Evolutionary conservation across 2,797 vertebrate species (phyloP), one percentile per base, ranked within the genome.

Genomic region (Sebastes cheni): DNA sequence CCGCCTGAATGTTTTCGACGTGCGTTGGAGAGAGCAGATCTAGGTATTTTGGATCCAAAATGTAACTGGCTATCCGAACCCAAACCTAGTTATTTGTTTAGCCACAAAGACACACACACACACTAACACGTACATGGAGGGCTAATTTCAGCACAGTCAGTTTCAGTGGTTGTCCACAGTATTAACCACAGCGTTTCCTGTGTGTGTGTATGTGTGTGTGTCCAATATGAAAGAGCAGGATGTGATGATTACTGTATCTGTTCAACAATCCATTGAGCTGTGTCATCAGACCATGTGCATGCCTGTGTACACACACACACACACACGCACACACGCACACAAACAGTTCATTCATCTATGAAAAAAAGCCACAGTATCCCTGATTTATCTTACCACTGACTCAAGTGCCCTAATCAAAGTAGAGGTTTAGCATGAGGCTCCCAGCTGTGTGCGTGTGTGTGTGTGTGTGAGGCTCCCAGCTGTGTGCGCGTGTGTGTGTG

Each of bases 171-270:
- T 5, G 65, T 67, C 73, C 81, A 62, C 62, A 78, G 7, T 23
- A 67, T 83, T 54, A 85, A 79, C 80, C 84, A 75, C 50, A 70
- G 42, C 0, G 23, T 70, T 88, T 89, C 83, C 88, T 86, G 68
- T 86, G 75, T 75, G 75, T 75, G 79, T 86, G 68, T 86, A 72
- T 75, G 55, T 75, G 79, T 75, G 79, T 86, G 68, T 86, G 66
- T 86, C 71, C 23, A 73, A 86, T 84, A 76, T 86, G 83, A 90
- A 78, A 88, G 74, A 67, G 64, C 87, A 91, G 88, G 86, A 91
- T 89, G 88, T 84, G 76, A 78, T 79, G 67, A 83, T 77, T 50
- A 84, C 56, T 78, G 61, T 71, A 78, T 89, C 67, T 79, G 52
- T 39, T 78, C 77, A 82, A 62, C 66, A 72, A 75, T 82, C 83